Evolutionary conservation across 2,113 vertebrate species (phyloP).

Genomic region (Gallinago paraguaiae): DNA sequence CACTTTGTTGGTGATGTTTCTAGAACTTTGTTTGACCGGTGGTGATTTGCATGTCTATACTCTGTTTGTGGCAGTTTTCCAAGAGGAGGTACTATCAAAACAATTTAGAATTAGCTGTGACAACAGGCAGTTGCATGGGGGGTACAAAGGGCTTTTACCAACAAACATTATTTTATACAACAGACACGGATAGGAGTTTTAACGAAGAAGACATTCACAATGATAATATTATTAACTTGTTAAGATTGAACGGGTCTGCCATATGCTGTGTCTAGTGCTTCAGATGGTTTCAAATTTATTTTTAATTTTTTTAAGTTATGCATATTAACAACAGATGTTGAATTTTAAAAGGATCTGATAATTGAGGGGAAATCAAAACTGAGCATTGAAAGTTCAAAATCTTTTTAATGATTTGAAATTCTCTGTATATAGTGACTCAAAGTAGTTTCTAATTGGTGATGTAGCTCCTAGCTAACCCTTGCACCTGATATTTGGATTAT

Average conservation of each 20-base stretch:
- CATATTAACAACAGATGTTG: neutral
- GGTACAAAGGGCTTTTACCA: neutral
- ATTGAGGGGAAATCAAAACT: neutral
- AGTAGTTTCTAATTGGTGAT: neutral
- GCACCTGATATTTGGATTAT: neutral
- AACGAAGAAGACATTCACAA: conserved; percentile 5
- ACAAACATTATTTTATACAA: neutral
- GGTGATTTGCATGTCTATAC: neutral
- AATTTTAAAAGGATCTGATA: neutral
- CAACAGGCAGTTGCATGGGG: neutral
- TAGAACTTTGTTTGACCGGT: neutral
- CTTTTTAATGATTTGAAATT: neutral
- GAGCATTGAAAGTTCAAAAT: neutral
- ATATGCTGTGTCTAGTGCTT: conserved; percentile 19
- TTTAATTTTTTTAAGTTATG: neutral
- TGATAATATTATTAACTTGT: conserved; percentile 1
- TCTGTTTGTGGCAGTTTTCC: neutral
- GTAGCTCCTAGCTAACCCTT: neutral
- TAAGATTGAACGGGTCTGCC: conserved; percentile 8
- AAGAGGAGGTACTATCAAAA: neutral
- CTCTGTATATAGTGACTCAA: neutral
- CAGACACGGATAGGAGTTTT: neutral
- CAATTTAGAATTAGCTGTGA: neutral
- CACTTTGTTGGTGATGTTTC: neutral
- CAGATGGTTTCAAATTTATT: conserved; percentile 4